Evolutionary conservation across 2,797 vertebrate species (phyloP).

Genomic region (Australoheros facetus): DNA sequence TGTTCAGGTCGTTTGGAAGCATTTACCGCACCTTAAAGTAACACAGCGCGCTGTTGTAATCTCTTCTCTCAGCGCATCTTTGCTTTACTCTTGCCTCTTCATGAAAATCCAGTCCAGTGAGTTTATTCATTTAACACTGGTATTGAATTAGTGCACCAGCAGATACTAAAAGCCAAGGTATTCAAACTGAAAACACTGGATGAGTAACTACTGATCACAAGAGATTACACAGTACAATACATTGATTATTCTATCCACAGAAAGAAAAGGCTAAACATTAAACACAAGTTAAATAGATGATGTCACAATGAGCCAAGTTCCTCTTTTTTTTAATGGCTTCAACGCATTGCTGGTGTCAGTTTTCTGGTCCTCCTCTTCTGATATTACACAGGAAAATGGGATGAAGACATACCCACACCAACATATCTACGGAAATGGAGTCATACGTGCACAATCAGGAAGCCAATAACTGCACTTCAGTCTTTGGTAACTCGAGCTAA

Average conservation of each 20-base stretch:
- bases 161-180: neutral
- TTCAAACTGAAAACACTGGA: neutral
- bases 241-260: neutral
- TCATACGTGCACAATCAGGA: rapidly evolving
- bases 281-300: too few relatives aligned
- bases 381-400: too few relatives aligned
- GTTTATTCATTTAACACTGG: neutral
- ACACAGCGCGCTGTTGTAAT: neutral
- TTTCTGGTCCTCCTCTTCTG: too few relatives aligned
- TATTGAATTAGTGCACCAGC: too few relatives aligned
- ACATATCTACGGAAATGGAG: neutral
- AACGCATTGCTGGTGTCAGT: too few relatives aligned
- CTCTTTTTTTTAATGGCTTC: neutral
- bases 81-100: neutral
- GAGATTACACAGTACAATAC: too few relatives aligned
- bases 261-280: neutral
- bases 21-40: neutral
- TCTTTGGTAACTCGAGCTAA: neutral
- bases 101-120: neutral
- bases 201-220: too few relatives aligned
- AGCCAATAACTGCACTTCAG: neutral
- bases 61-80: neutral
- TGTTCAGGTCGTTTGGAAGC: neutral
- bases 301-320: neutral
- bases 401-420: too few relatives aligned